Evolutionary conservation across 2,797 vertebrate genomes (phyloP).

Genomic region (Propithecus perrieri): DNA sequence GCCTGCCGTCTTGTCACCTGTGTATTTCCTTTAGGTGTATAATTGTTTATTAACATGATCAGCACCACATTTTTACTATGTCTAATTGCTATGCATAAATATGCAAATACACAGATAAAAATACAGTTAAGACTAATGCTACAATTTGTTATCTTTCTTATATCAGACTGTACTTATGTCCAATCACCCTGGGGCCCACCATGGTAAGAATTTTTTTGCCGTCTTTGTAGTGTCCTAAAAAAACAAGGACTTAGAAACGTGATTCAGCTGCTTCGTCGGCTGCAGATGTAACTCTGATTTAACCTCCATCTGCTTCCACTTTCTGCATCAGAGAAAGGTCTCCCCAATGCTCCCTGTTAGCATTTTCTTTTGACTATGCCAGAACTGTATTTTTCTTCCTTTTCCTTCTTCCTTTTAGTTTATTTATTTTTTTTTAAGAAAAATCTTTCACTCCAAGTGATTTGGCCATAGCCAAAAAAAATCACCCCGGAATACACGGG

Average conservation of each 20-base stretch:
- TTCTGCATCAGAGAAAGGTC: not conserved
- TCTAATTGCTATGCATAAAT: slow-evolving; percentile 2
- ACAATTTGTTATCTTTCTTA: not conserved
- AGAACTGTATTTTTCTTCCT: not conserved
- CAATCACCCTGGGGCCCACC: not conserved
- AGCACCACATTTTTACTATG: not conserved
- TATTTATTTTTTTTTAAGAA: not conserved
- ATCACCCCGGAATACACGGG: not conserved
- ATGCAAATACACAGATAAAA: not conserved
- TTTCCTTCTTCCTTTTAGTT: not conserved
- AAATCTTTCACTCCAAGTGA: not conserved
- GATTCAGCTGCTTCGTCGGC: not conserved
- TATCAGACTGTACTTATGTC: not conserved
- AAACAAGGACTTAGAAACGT: not conserved
- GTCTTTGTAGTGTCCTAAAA: not conserved
- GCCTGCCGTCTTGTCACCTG: not conserved
- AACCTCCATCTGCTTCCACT: not conserved
- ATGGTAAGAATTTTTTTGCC: not conserved
- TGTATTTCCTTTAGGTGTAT: not conserved
- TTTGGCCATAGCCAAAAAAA: slow-evolving; percentile 33
- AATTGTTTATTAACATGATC: slow-evolving; percentile 20
- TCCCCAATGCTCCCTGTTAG: not conserved
- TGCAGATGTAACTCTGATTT: not conserved
- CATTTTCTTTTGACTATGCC: not conserved
- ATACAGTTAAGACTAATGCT: not conserved